Base-by-base conservation (phyloP, 2,888 invertebrate genomes). In the Hirtodrosophila cameraria region DNA sequence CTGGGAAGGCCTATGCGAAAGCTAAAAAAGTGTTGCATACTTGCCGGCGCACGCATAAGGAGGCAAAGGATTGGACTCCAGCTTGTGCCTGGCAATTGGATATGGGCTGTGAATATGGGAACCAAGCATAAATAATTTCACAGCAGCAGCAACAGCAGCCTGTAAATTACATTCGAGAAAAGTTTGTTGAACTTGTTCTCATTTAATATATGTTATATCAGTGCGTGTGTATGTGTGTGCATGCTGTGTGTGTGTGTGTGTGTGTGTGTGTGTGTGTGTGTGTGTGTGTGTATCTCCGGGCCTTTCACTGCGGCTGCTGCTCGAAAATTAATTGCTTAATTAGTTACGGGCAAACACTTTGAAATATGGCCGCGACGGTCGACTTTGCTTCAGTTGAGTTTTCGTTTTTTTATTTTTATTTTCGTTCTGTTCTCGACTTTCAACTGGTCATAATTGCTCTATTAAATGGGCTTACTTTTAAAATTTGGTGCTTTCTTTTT, bases 261-360 rank as follows among this genome's bases (percentile, higher is more conserved):
- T 11, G 7, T 13, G 2, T 38, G 3, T 12, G 12, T 23, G 9
- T 33, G 7, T 49, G 7, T 52, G 23, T 46, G n/a, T 27, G 27
- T 25, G 12, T 36, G 15, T 35, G 46, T 30, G 50, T 43, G 70
- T 39, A 50, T 60, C 39, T 54, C 23, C 30, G 20, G 12, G 41
- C 55, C 36, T 46, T 48, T 48, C 35, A 36, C 43, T 38, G 50
- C 41, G 49, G 41, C 35, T 49, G 46, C 49, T 61, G 72, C 77
- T 65, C 70, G 68, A 72, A 66, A 87, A 88, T 87, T 86, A 87
- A 88, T 86, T 88, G 88, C 84, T 86, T 87, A 87, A 88, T 87
- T 87, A 80, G 88, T 83, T 86, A 88, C 86, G 86, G 80, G 77
- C 78, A 80, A 81, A 76, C 78, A 75, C 70, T 74, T 86, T 84